A percentile compares a stretch with the other conserved stretches of the same genome.
Evolutionary conservation across 1,140 invertebrate genomes (phyloP).

Genomic region (Bombus superbus): DNA sequence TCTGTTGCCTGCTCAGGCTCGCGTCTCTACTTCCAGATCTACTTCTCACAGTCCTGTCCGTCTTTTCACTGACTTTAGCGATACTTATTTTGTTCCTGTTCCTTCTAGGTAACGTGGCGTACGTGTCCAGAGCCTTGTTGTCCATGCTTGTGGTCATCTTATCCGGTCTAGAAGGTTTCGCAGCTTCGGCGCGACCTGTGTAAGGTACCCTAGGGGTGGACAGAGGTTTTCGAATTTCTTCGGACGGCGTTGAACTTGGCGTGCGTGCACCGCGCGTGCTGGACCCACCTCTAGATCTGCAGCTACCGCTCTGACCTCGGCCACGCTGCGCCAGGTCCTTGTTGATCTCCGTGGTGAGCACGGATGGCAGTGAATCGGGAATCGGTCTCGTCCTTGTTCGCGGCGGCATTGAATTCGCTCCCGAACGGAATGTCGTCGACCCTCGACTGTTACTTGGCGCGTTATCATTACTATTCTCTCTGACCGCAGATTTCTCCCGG

Average conservation of each 20-base stretch:
- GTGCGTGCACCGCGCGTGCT: conserved; percentile 85
- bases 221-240: conserved; percentile 88
- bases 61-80: conserved; percentile 81
- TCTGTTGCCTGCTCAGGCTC: conserved; percentile 68
- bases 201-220: conserved; percentile 54
- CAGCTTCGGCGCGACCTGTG: conserved; percentile 43
- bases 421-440: conserved; percentile 43
- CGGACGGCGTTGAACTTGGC: conserved; percentile 85
- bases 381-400: conserved; percentile 81
- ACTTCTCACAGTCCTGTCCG: conserved; percentile 60
- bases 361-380: conserved; percentile 83
- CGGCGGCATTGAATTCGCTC: not conserved
- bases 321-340: conserved; percentile 75
- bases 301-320: conserved; percentile 34
- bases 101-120: conserved; percentile 90
- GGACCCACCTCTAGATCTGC: conserved; percentile 72
- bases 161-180: conserved; percentile 67
- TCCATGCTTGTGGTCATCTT: conserved; percentile 79
- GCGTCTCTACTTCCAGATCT: conserved; percentile 62
- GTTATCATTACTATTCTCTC: conserved; percentile 35
- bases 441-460: conserved; percentile 17
- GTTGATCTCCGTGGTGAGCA: conserved; percentile 79
- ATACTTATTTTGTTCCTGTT: conserved; percentile 74
- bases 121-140: conserved; percentile 86
- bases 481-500: conserved; percentile 76